Base-by-base conservation (phyloP, 2,888 invertebrate species). In the Callyntrura sp. region DNA sequence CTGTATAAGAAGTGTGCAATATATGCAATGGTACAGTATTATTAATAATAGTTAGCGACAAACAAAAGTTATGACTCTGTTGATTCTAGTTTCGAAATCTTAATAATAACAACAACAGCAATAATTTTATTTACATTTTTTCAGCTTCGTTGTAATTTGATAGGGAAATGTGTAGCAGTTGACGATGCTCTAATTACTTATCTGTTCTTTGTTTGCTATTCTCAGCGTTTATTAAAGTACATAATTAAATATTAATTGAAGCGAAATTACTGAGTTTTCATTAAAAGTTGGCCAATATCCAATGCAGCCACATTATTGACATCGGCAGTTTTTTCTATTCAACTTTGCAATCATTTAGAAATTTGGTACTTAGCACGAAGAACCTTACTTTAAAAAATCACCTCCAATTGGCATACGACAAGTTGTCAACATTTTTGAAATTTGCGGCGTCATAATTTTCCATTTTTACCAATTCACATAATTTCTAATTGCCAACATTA, bases 31-130 rank as follows among this genome's bases (percentile, higher is more conserved):
- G 14, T 11, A 28, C 11, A 11, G 25, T 65, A 65, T 23, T 12
- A n/a, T n/a, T n/a, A n/a, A n/a, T n/a, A 2, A 12, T 12, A 2
- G n/a, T 51, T 5, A 28, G 25, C 5, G 4, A 28, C 25, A 23
- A 35, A 23, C 23, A 17, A 62, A 62, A 23, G 60, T 62, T 62
- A 62, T 65, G n/a, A 65, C 35, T 62, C 25, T 65, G 65, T 65
- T 65, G 25, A 65, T 35, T 65, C 23, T 35, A 28, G 35, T 65
- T 65, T 65, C 65, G 65, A 28, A 25, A 65, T 65, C 35, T 11
- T 25, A 17, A 25, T 62, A 35, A 35, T 35, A 35, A 35, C 35
- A 35, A 6, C 35, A 35, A 4, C 2, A 35, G 2, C 2, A 4
- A 35, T 35, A 23, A 60, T 60, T 60, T 60, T 60, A 60, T 60